These are phyloP conservation scores for Elachura formosa DNA, from an alignment of 2,113 vertebrate genomes.

Conservation along the genomic window DNA sequence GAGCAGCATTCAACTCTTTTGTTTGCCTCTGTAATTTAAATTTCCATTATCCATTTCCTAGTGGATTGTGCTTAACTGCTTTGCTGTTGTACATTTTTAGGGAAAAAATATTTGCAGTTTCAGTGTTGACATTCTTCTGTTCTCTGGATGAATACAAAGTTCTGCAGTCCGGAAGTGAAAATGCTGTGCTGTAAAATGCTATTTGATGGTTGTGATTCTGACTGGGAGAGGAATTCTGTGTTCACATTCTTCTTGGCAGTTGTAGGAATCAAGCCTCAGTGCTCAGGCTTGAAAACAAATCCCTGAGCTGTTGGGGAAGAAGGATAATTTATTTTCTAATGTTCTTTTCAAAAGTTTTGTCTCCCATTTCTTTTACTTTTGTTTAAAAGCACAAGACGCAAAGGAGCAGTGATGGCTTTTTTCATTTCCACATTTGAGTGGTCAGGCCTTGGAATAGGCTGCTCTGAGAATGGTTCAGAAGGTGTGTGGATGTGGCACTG, in stretches of 20 bases:
- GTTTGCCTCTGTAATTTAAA: conserved; percentile 48
- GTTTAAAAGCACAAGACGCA: not conserved
- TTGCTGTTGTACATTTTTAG: not conserved
- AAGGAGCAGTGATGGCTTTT: not conserved
- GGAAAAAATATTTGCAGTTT: not conserved
- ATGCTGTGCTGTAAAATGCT: not conserved
- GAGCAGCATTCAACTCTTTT: not conserved
- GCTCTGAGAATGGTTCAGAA: not conserved
- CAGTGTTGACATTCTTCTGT: not conserved
- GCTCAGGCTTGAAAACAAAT: not conserved
- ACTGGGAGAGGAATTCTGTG: not conserved
- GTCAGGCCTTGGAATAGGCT: not conserved
- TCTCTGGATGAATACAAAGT: not conserved
- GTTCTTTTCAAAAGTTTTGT: not conserved
- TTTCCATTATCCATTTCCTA: conserved; percentile 26
- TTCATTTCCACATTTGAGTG: not conserved
- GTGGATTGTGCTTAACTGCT: conserved; percentile 8
- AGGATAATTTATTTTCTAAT: not conserved
- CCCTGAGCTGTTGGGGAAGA: not conserved
- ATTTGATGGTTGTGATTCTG: not conserved
- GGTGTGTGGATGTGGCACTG: not conserved
- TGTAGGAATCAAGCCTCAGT: not conserved
- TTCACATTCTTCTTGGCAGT: not conserved
- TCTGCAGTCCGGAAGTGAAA: not conserved
- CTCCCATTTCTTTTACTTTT: not conserved